Evolutionary conservation across 2,113 vertebrate species (phyloP), one percentile per base, ranked within the genome.

Genomic region (Rhinoptilus africanus): DNA sequence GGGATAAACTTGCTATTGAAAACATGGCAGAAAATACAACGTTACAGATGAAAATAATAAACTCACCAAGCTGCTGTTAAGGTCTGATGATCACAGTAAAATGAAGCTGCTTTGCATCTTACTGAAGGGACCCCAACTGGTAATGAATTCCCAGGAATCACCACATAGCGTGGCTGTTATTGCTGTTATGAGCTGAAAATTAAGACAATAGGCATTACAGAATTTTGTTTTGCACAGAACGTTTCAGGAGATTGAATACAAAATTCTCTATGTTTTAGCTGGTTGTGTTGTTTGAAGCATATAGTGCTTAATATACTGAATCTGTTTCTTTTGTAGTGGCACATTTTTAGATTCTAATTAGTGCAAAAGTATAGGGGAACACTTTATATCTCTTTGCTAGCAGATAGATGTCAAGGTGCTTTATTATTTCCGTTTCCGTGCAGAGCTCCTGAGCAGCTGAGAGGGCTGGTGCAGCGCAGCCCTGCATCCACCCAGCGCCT

Each of bases 271-370:
- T 35, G 23, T 10, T 75, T 71, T 64, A 91, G 47, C 24, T 81
- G 48, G 59, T 27, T 3, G 1, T 28, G 47, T 6, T 77, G 48
- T 30, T 82, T 57, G 62, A 68, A 39, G 39, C 14, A 24, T 1
- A 0, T 0, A 32, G 18, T 51, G 45, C 16, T 91, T 62, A 75
- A 43, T 14, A 26, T 5, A 48, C 5, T 0, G 2, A 67, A 30
- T 34, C 37, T 12, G 16, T 41, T 81, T 30, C n/a, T 71, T 73
- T 35, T 59, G 34, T 47, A 67, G 60, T 24, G 20, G 22, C 35
- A 18, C 8, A 4, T 15, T 75, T 37, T 80, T n/a, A 82, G 35
- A 53, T 45, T 53, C 37, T 27, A 35, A 50, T 50, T 21, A 11
- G 15, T 35, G 14, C 51, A 71, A 57, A 89, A 50, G 16, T 15